Evolutionary conservation across 1,140 invertebrate species (phyloP).

Genomic region (Aporrectodea caliginosa): DNA sequence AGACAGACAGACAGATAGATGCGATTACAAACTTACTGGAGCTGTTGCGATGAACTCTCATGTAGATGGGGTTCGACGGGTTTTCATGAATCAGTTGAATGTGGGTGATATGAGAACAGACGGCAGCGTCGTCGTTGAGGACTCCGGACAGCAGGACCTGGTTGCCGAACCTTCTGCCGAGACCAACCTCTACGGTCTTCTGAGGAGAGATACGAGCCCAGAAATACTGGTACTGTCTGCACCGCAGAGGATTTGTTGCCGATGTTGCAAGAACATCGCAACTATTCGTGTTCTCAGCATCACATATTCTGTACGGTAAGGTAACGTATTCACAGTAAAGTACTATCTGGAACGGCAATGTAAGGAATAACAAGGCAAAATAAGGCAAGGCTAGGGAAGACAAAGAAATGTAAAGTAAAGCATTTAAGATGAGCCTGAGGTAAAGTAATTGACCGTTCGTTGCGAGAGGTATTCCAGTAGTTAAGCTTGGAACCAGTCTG

Average conservation of each 20-base stretch:
- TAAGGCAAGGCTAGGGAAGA: no score
- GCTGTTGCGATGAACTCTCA: not conserved
- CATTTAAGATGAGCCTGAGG: no score
- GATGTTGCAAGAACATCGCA: not conserved
- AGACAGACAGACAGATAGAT: no score
- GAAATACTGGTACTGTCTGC: not conserved
- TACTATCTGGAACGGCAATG: no score
- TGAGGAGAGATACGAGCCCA: not conserved
- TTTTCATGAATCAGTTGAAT: not conserved
- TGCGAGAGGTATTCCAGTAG: no score
- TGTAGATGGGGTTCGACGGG: not conserved
- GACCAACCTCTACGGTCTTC: not conserved
- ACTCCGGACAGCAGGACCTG: not conserved
- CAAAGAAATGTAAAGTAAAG: no score
- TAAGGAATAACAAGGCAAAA: no score
- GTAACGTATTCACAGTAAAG: no score
- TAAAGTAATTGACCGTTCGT: no score
- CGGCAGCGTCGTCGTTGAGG: not conserved
- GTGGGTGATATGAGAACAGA: not conserved
- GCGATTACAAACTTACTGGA: not conserved
- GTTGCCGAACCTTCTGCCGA: not conserved
- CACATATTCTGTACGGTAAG: no score
- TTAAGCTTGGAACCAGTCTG: no score
- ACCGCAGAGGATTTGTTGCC: not conserved
- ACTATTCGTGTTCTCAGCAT: not conserved